Base-by-base conservation (phyloP, 2,797 vertebrate species). In the Bradypodion pumilum region DNA sequence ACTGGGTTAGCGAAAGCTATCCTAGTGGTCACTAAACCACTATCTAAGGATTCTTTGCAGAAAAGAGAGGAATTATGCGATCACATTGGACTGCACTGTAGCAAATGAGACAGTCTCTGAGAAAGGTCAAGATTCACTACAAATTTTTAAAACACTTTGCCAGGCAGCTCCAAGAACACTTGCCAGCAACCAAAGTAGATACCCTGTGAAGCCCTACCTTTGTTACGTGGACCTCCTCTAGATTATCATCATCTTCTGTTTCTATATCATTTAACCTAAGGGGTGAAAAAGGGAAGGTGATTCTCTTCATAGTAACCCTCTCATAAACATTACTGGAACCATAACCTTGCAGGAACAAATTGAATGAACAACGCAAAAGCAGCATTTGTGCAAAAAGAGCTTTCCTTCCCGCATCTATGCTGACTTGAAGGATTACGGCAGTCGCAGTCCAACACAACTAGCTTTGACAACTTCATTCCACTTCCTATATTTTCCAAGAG, bases 211-310 rank as follows among this genome's bases (percentile, higher is more conserved):
- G 2, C 82, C 92, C 93, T 66, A 98, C 98, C 97, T 99, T 99
- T 25, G 96, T 97, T 37, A 98, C 95, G 2, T 99, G 98, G 19
- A 99, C 98, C 88, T 99, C 99, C 69, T 97, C 97, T 74, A 98
- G n/a, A n/a, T n/a, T 92, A 87, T 98, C 97, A 19, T 97, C 97
- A 19, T 97, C 97, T 0, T 97, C 97, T 96, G 12, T 97, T 0
- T 97, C 95, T 25, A 96, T 95, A 2, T 97, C 90, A 15, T 86
- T 96, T 75, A 95, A 89, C 83, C 98, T 99, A 92, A 66, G 66
- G 85, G 80, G 85, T 27, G 59, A n/a, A 90, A 46, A 3, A 9
- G 82, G 89, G 90, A 90, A 72, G 1, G 65, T 44, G 46, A 49
- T 19, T 77, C 84, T 78, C 68, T 76, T 88, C 63, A 87, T 56